Evolutionary conservation across 2,888 invertebrate species (phyloP), one percentile per base, ranked within the genome.

Genomic region (Drosophila meridiana): DNA sequence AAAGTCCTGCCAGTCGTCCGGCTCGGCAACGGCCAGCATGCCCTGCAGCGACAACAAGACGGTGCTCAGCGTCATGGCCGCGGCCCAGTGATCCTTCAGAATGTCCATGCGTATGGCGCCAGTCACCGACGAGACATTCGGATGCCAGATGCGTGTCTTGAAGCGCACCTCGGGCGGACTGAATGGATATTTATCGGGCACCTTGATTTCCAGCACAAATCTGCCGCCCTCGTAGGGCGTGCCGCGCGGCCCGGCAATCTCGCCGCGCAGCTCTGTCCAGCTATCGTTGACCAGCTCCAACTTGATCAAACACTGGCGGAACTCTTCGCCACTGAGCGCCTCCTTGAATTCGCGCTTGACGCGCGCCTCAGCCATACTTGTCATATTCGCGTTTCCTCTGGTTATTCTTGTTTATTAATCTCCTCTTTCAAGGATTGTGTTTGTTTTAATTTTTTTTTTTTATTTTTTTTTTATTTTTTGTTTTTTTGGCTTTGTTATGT

Each of bases 101-200:
- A 99, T 99, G 93, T 99, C 99, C 93, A 99, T 95, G 94, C 99
- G 99, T 91, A 99, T 99, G 58, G 98, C 99, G 67, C 98, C 98
- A 0, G 99, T 99, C 20, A 98, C 99, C 26, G 99, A 99, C 60
- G 99, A 99, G 91, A 99, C 99, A 94, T 99, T 99, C 62, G 99
- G 99, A 94, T 99, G 99, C 99, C 99, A 99, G 93, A 99, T 98
- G 94, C 97, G 98, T 76, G 99, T 99, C 83, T 97, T 95, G 94
- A 99, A 99, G 82, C 97, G 96, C 76, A 99, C 99, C 96, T 99
- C 99, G 57, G 99, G 99, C 76, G 99, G 99, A 94, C 98, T 98
- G 93, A 99, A 99, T 20, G 99, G 99, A 94, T 99, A 99, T 48
- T 98, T 98, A 93, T 99, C 99, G 88, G 99, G 99, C 82, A 99